Conservation (phyloP, 1,140 invertebrate genomes). For the Aphelenchoides besseyi region DNA sequence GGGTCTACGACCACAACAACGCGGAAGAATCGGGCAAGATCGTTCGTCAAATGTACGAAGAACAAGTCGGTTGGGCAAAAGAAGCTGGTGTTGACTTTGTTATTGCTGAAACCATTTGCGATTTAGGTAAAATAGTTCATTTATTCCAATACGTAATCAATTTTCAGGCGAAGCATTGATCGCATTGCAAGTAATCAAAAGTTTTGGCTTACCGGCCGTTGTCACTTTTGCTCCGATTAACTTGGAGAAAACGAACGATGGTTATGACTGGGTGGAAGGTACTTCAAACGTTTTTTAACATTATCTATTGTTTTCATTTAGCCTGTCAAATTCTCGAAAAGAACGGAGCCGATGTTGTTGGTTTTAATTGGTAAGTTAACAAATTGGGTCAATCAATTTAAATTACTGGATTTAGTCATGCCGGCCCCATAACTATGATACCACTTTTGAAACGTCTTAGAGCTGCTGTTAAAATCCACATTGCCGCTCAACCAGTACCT, state of each 20-base stretch:
- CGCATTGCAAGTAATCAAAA: conserved; percentile 55
- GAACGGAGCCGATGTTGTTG: conserved; percentile 58
- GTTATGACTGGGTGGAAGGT: conserved; percentile 16
- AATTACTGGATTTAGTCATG: too few species aligned
- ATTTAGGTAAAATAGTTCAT: conserved; percentile 40
- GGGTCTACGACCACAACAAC: conserved; percentile 46
- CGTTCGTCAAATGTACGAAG: conserved; percentile 41
- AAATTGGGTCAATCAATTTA: too few species aligned
- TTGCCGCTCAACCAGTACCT: conserved; percentile 9
- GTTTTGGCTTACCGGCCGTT: conserved; percentile 52
- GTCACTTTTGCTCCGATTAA: conserved; percentile 43
- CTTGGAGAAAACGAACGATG: conserved; percentile 4
- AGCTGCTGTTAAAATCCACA: conserved; percentile 1
- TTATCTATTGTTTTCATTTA: conserved; percentile 32
- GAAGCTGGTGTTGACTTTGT: conserved; percentile 59
- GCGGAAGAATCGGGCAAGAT: not conserved
- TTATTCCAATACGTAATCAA: not conserved
- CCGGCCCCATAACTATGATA: conserved; percentile 54
- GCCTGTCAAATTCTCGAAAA: conserved; percentile 53
- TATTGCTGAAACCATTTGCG: conserved; percentile 56
- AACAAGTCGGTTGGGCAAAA: conserved; percentile 60
- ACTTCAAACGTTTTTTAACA: not conserved
- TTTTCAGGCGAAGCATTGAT: conserved; percentile 48
- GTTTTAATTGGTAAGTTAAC: too few species aligned
- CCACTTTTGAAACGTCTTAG: not conserved